A percentile compares a stretch with the other conserved stretches of the same genome.
Evolutionary conservation across 2,113 vertebrate genomes (phyloP).

Genomic region (Gymnarchus niloticus): DNA sequence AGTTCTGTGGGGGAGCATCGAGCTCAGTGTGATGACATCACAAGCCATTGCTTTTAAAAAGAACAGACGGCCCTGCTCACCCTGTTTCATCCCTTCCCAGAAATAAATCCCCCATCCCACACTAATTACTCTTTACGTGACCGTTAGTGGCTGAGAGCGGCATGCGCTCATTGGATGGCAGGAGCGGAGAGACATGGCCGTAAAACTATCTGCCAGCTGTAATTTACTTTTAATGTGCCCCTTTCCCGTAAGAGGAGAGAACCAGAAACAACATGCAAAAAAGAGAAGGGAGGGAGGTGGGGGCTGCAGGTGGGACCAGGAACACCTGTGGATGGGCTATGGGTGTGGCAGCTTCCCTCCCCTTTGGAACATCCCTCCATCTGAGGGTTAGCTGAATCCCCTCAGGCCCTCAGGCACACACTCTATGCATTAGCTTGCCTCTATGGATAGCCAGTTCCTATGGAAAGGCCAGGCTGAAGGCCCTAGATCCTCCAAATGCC

Average conservation of each 20-base stretch:
- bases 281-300: slow-evolving; percentile 20
- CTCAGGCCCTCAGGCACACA: neutral
- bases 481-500: too few relatives aligned
- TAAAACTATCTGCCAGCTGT: slow-evolving; percentile 29
- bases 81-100: slow-evolving; percentile 29
- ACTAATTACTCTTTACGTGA: slow-evolving; percentile 32
- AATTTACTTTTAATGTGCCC: slow-evolving; percentile 31
- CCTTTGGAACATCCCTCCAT: slow-evolving; percentile 27
- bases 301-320: slow-evolving; percentile 40
- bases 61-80: slow-evolving; percentile 24
- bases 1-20: slow-evolving; percentile 17
- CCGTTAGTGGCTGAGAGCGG: slow-evolving; percentile 17
- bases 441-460: neutral
- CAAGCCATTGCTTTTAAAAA: slow-evolving; percentile 14
- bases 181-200: slow-evolving; percentile 9
- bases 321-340: slow-evolving; percentile 55
- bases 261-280: neutral
- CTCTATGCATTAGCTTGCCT: too few relatives aligned
- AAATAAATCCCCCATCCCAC: slow-evolving; percentile 25
- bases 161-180: slow-evolving; percentile 3
- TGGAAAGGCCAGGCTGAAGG: neutral
- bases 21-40: slow-evolving; percentile 4
- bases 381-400: slow-evolving; percentile 19
- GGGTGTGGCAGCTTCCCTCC: slow-evolving; percentile 18
- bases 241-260: slow-evolving; percentile 20